A percentile compares a stretch with the other conserved stretches of the same genome.
Evolutionary conservation across 1,140 invertebrate genomes (phyloP).

Genomic region (Trachymyrmex septentrionalis): DNA sequence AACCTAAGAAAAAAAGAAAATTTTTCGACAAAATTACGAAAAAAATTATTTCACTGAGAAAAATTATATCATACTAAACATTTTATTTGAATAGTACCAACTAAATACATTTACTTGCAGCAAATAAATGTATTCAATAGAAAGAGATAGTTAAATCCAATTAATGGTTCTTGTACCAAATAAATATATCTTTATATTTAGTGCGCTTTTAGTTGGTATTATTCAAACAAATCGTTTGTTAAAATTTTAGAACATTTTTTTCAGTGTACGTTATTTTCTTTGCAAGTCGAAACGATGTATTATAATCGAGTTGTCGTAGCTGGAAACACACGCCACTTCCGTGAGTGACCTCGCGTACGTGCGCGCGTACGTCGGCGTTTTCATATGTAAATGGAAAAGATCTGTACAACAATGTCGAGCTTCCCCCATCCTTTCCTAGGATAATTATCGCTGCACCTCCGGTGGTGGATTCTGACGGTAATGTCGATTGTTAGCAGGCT

Average conservation of each 20-base stretch:
- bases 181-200: too few species aligned
- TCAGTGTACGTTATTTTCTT: neutral
- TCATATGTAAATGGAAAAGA: conserved; percentile 48
- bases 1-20: neutral
- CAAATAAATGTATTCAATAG: too few species aligned
- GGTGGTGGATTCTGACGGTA: conserved; percentile 78
- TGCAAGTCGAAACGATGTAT: neutral
- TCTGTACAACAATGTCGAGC: conserved; percentile 24
- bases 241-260: too few species aligned
- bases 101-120: too few species aligned
- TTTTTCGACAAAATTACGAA: neutral
- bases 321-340: neutral
- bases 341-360: neutral
- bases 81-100: too few species aligned
- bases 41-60: neutral
- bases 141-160: too few species aligned
- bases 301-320: neutral
- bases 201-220: too few species aligned
- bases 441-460: conserved; percentile 62
- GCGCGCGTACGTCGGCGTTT: neutral
- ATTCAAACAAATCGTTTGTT: too few species aligned
- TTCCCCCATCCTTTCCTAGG: neutral
- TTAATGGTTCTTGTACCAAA: too few species aligned
- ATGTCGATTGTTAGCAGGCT: conserved; percentile 92
- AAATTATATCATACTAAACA: too few species aligned